These are phyloP conservation scores for Emydoidea blandingii DNA, from an alignment of 2,797 vertebrate species.

Conservation along the genomic window DNA sequence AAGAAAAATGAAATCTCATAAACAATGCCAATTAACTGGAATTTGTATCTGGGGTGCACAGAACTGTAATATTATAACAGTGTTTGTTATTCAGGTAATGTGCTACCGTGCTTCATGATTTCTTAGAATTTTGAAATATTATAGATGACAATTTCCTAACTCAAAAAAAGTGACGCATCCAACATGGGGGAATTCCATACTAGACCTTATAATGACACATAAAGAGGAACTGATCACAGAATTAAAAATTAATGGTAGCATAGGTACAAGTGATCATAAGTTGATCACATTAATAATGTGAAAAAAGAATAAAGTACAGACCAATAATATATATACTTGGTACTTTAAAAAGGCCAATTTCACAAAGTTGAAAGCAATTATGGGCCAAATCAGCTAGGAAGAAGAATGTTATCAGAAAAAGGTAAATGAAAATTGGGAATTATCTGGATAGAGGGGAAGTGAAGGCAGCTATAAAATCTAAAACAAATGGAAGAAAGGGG, in stretches of 20 bases:
- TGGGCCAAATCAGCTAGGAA: neutral
- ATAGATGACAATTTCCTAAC: neutral
- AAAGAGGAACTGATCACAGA: neutral
- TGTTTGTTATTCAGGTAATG: neutral
- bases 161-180: neutral
- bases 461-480: neutral
- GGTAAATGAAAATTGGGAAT: neutral
- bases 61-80: neutral
- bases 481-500: neutral
- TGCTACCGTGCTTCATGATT: neutral
- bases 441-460: neutral
- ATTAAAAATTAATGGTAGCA: neutral
- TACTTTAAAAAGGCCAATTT: neutral
- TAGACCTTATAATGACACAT: neutral
- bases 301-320: neutral
- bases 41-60: neutral
- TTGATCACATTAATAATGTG: neutral
- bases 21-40: neutral
- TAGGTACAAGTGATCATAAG: neutral
- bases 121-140: neutral
- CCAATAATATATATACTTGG: neutral
- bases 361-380: neutral
- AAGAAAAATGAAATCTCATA: neutral
- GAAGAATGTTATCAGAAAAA: neutral
- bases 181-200: neutral